Conservation (phyloP, 2,888 invertebrate species). For the Ophioninae sp. region DNA sequence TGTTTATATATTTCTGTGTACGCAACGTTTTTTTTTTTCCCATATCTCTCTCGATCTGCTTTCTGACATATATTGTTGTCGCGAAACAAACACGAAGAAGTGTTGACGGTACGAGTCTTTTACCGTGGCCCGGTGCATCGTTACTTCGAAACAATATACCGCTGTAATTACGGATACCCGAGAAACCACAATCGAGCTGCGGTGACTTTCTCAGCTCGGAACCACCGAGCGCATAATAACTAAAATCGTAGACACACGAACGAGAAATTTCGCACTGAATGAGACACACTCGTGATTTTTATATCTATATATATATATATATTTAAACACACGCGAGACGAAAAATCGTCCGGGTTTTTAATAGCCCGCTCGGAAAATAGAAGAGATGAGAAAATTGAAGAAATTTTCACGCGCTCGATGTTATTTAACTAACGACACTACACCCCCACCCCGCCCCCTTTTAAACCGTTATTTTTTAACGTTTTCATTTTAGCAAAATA, state of each 20-base stretch:
- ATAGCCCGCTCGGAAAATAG: conserved; percentile 25
- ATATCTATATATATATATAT: no score
- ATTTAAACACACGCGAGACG: conserved; percentile 14
- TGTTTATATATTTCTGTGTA: neutral
- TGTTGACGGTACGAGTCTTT: conserved; percentile 18
- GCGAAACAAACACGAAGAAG: neutral
- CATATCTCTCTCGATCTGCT: conserved; percentile 19
- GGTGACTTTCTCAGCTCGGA: conserved; percentile 60
- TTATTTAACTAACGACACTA: conserved; percentile 47
- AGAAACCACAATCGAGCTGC: conserved; percentile 42
- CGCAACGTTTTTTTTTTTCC: conserved; percentile 16
- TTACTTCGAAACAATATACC: conserved; percentile 53
- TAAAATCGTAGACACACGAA: conserved; percentile 41
- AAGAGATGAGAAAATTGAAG: conserved; percentile 10
- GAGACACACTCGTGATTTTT: neutral
- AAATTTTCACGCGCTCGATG: conserved; percentile 48
- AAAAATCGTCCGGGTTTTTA: conserved; percentile 25
- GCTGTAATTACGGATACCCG: conserved; percentile 48
- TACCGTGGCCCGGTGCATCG: conserved; percentile 23
- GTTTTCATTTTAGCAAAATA: no score
- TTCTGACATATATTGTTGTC: neutral
- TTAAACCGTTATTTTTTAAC: no score
- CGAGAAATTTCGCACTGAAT: conserved; percentile 45
- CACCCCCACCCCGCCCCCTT: conserved; percentile 12
- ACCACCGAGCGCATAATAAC: conserved; percentile 44